Percentiles rank a stretch among this genome's conserved stretches.
Evolutionary conservation across 2,888 invertebrate genomes (phyloP).

Genomic region (Drosophila antonietae): DNA sequence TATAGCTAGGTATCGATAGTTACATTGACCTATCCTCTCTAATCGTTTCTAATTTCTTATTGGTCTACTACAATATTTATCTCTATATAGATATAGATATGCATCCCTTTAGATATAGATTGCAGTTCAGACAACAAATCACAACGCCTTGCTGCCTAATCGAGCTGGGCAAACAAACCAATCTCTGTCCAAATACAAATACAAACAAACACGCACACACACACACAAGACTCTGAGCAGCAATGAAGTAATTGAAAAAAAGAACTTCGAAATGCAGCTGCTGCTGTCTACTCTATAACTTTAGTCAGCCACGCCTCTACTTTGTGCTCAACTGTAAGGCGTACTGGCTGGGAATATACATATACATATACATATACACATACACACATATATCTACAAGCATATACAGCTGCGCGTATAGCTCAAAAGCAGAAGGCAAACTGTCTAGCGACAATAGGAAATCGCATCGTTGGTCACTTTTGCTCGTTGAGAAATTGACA

Average conservation of each 20-base stretch:
- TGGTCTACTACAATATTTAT: neutral
- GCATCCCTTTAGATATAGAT: neutral
- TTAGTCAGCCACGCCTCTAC: neutral
- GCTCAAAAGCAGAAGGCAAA: conserved; percentile 45
- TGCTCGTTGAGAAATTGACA: conserved; percentile 77
- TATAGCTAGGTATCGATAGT: no score
- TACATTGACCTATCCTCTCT: no score
- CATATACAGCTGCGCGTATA: conserved; percentile 24
- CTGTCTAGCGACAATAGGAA: conserved; percentile 21
- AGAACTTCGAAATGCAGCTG: conserved; percentile 46
- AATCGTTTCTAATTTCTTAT: no score
- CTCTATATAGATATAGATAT: neutral
- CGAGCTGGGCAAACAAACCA: conserved; percentile 56
- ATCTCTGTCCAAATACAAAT: conserved; percentile 23
- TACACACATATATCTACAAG: neutral
- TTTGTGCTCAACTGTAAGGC: neutral
- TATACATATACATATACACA: neutral
- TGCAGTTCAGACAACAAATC: conserved; percentile 52
- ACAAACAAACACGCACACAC: conserved; percentile 3
- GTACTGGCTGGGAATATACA: neutral
- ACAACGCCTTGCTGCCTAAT: conserved; percentile 52
- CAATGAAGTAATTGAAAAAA: conserved; percentile 75
- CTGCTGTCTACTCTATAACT: conserved; percentile 18
- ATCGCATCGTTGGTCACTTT: conserved; percentile 65
- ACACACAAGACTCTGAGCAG: conserved; percentile 10